Evolutionary conservation across 2,888 invertebrate genomes (phyloP), one percentile per base, ranked within the genome.

Genomic region (Harpalus rufipes): DNA sequence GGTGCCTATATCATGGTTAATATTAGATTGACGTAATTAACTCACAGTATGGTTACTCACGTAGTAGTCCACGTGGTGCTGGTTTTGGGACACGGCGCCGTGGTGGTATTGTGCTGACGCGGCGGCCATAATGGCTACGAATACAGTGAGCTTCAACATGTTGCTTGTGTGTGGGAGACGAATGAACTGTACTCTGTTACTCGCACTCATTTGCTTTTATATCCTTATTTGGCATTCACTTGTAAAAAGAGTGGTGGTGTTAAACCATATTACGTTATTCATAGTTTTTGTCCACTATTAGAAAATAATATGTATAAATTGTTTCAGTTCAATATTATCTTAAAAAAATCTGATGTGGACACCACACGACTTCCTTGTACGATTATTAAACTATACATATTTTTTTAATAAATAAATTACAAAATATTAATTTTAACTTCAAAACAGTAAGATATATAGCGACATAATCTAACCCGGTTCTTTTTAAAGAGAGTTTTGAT

Each of bases 171-270:
- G 76, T 51, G n/a, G 51, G 76, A 51, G 51, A n/a, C 25, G 32
- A 78, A 14, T 78, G 58, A 78, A 58, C 32, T 78, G 78, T 51
- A 58, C 18, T 76, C 14, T 10, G 8, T 7, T 78, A 7, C 4
- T 4, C 10, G 21, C 32, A 14, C 6, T 25, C 25, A 21, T 7
- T 8, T 7, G 32, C 41, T 78, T 78, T 78, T 78, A 78, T 78
- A 78, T 58, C 78, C 21, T 7, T 32, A 78, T 25, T 58, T 78
- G 21, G 32, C 78, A n/a, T 78, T 78, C 78, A 78, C 78, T 78
- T 78, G 3, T 56, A n/a, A 16, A 58, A 74, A 76, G 41, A 56
- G 21, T 32, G 78, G 8, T 56, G 56, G 7, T 14, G 7, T 14
- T 58, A 25, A 74, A 51, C 12, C 76, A 51, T 51, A 16, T 74